Percentiles rank a stretch among this genome's conserved stretches.
phyloP scores from a whole-genome alignment of 2,797 vertebrate genomes.

The Megaceryle alcyon region DNA sequence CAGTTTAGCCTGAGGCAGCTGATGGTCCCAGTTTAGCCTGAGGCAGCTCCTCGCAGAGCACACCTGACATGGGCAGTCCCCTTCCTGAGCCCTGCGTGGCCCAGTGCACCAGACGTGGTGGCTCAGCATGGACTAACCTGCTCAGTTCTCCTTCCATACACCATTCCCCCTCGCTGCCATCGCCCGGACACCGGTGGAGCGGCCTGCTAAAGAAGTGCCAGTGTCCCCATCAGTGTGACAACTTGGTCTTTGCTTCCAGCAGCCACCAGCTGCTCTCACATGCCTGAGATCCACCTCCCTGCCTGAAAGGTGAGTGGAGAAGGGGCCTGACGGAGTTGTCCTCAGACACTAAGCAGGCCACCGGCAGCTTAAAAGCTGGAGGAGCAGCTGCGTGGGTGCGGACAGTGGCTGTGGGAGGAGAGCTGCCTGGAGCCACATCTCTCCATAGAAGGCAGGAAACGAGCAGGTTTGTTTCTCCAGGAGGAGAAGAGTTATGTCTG shows the following conservation, averaged over 20 bases:
- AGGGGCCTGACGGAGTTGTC: neutral
- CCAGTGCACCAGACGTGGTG: neutral
- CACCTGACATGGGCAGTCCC: fast-evolving
- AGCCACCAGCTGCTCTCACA: neutral
- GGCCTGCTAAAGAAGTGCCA: neutral
- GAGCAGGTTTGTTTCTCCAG: constrained; percentile 35
- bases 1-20: neutral
- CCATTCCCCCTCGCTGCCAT: neutral
- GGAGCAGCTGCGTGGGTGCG: neutral
- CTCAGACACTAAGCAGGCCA: neutral
- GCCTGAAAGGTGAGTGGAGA: neutral
- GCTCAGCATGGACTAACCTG: neutral
- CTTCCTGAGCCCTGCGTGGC: neutral
- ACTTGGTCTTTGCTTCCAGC: neutral
- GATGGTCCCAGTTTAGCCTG: neutral
- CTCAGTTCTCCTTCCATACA: neutral
- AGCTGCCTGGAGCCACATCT: neutral
- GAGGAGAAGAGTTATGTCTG: constrained; percentile 10
- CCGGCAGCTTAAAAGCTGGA: neutral
- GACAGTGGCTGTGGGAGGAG: neutral
- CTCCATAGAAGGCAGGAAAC: constrained; percentile 41
- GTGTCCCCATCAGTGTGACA: neutral
- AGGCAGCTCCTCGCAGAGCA: neutral
- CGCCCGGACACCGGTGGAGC: neutral
- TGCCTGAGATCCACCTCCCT: neutral